Evolutionary conservation across 2,113 vertebrate species (phyloP), one percentile per base, ranked within the genome.

Genomic region (Raphicerus campestris): DNA sequence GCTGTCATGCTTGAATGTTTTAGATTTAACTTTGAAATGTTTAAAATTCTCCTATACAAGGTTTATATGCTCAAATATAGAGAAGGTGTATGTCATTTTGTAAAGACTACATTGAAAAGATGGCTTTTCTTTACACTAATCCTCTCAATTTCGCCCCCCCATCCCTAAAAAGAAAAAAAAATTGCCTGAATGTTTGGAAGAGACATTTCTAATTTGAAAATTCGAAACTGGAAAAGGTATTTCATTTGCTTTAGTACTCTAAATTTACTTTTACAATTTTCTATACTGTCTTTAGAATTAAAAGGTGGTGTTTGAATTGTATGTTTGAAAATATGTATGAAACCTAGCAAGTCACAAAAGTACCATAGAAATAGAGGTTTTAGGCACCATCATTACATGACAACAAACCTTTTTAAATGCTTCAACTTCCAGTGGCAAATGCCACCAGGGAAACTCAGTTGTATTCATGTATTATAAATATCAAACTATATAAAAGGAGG

Each of bases 281-380:
- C 89, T 98, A 63, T 98, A 98, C n/a, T 98, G 56, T 97, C 91
- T 90, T 89, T 11, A 98, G 98, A 98, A 97, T 97, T 98, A 97
- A 98, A 97, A 98, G 98, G 98, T 97, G 97, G 98, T 97, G 97
- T 98, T 98, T 96, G 85, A 97, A 91, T 97, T 83, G 92, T 97
- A 92, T 96, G 75, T 94, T 96, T 96, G 97, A 96, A 98, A 97
- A 97, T 97, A 97, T 94, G 98, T 97, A 95, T 97, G 94, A 98
- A 97, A 97, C 95, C 66, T 97, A 96, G 86, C 91, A 80, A 90
- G 93, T 94, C 75, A 97, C 53, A 94, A 95, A 90, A 91, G 97
- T 95, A 83, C 94, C 97, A 97, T 98, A 98, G 94, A 95, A 97
- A 96, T 97, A 88, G 14, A 97, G 92, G 95, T 98, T 98, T 90